A percentile compares a stretch with the other conserved stretches of the same genome.
phyloP scores from a whole-genome alignment of 2,888 invertebrate species.

The Leucoma salicis region DNA sequence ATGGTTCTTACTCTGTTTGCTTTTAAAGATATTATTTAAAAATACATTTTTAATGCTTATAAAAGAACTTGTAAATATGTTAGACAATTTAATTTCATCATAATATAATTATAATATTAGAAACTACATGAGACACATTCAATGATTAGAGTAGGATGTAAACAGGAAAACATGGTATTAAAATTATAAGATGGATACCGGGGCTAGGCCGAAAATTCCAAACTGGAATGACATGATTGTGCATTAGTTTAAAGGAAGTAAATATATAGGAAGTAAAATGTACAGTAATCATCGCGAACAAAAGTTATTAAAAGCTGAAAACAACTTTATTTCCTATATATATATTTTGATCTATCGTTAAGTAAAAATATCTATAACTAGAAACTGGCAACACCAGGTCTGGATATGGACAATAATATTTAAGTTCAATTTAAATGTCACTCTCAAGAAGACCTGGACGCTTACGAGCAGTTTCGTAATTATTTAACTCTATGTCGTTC shows the following conservation, averaged over 20 bases:
- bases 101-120: not conserved
- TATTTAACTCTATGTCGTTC: conserved; percentile 69
- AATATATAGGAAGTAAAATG: no score
- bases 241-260: no score
- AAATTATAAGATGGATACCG: no score
- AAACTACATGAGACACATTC: not conserved
- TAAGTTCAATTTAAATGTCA: conserved; percentile 55
- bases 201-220: no score
- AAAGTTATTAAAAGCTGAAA: not conserved
- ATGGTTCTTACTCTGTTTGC: no score
- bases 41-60: no score
- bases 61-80: not conserved
- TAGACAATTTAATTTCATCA: not conserved
- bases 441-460: conserved; percentile 71
- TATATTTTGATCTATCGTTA: not conserved
- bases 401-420: conserved; percentile 14
- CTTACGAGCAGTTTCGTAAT: conserved; percentile 55
- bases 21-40: no score
- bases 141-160: not conserved
- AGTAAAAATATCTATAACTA: not conserved
- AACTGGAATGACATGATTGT: no score
- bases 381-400: not conserved
- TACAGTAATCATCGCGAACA: not conserved
- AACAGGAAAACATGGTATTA: no score
- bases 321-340: not conserved